These are phyloP conservation scores for Cenopis cana DNA, from an alignment of 2,888 invertebrate genomes.

Conservation along the genomic window DNA sequence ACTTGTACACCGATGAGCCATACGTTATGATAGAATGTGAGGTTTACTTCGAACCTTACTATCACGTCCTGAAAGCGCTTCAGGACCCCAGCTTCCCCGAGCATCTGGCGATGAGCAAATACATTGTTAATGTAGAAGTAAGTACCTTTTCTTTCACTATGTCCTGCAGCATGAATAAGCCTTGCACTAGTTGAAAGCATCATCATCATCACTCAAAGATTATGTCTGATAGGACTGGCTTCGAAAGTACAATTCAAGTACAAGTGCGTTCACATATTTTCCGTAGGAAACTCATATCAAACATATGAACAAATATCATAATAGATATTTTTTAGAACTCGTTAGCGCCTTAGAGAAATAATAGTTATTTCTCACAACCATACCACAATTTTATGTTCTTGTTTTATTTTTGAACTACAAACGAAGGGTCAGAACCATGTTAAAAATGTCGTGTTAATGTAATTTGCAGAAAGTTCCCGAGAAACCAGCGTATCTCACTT, in stretches of 20 bases:
- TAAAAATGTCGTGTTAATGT: neutral
- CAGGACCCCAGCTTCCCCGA: conserved; percentile 82
- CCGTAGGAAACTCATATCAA: too few relatives aligned
- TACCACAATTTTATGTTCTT: neutral
- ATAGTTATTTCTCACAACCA: neutral
- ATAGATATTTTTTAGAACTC: too few relatives aligned
- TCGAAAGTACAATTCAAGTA: too few relatives aligned
- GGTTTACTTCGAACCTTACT: conserved; percentile 93
- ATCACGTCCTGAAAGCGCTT: conserved; percentile 88
- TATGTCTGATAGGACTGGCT: too few relatives aligned
- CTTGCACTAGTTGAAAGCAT: too few relatives aligned
- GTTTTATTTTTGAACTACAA: too few relatives aligned
- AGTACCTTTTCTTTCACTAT: conserved; percentile 50
- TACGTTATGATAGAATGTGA: conserved; percentile 90
- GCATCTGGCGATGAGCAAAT: conserved; percentile 88
- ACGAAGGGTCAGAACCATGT: neutral
- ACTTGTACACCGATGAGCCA: conserved; percentile 54
- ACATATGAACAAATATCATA: too few relatives aligned
- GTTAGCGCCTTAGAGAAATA: too few relatives aligned
- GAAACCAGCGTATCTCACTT: conserved; percentile 58
- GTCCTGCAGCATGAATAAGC: too few relatives aligned
- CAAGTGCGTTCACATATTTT: too few relatives aligned
- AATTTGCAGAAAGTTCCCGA: conserved; percentile 56
- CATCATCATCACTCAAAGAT: too few relatives aligned
- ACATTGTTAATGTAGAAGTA: conserved; percentile 86